Percentiles rank a stretch among this genome's conserved stretches.
These are phyloP conservation scores for Eleutherodactylus coqui DNA, from an alignment of 2,797 vertebrate genomes.

Conservation along the genomic window DNA sequence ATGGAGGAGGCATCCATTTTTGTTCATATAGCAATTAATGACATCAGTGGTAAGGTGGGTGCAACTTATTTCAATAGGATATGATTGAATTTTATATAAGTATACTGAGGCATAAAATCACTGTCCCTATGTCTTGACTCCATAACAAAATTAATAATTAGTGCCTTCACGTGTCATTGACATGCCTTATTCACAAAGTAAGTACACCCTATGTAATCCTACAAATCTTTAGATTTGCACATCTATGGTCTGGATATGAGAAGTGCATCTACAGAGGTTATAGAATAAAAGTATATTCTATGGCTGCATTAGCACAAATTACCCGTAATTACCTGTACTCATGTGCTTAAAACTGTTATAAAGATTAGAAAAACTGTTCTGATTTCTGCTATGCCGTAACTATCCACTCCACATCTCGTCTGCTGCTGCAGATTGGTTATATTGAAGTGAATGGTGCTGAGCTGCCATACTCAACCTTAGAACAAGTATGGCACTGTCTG, in stretches of 20 bases:
- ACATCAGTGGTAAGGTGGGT: slow-evolving; percentile 98
- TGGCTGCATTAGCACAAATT: neutral
- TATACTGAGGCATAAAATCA: neutral
- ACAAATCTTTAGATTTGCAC: neutral
- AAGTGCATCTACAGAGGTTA: neutral
- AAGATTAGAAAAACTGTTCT: neutral
- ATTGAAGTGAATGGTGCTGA: neutral
- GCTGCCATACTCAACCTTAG: neutral
- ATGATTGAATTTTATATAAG: neutral
- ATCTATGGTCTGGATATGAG: neutral
- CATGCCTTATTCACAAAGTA: neutral
- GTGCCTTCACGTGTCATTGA: neutral
- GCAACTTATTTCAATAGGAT: neutral
- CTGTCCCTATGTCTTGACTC: neutral
- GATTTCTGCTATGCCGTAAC: neutral
- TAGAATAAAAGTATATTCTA: neutral
- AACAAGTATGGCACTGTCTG: neutral
- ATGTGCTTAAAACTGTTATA: neutral
- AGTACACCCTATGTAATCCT: neutral
- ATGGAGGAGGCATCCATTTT: slow-evolving; percentile 98
- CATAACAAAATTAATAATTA: neutral
- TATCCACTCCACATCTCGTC: no score
- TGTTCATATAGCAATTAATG: slow-evolving; percentile 92
- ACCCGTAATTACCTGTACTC: no score
- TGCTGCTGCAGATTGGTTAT: no score